These are phyloP conservation scores for Cetonia aurata DNA, from an alignment of 2,888 invertebrate genomes.

Conservation along the genomic window DNA sequence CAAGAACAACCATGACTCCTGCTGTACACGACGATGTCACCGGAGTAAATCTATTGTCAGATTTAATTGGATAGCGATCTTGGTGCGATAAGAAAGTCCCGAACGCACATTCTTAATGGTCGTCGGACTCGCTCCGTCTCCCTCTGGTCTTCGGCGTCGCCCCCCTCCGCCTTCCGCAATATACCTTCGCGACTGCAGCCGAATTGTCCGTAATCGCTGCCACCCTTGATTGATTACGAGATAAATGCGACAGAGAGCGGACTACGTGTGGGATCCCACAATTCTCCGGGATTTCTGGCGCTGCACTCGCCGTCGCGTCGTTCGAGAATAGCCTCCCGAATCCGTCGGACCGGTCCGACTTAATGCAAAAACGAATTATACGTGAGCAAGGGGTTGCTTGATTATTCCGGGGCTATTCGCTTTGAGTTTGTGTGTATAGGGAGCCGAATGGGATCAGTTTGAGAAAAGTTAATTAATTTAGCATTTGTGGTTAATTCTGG, in stretches of 20 bases:
- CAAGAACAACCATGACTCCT: conserved; percentile 30
- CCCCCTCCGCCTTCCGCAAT: conserved; percentile 46
- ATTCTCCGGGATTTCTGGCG: conserved; percentile 17
- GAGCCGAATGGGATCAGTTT: too few species aligned
- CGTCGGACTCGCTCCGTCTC: conserved; percentile 15
- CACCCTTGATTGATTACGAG: conserved; percentile 66
- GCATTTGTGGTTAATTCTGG: too few species aligned
- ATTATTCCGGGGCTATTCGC: too few species aligned
- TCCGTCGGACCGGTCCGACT: too few species aligned
- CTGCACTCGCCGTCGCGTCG: too few species aligned
- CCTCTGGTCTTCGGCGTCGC: conserved; percentile 47
- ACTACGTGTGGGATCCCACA: conserved; percentile 36
- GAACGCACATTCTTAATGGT: conserved; percentile 54
- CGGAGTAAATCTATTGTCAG: conserved; percentile 68
- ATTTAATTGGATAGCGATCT: conserved; percentile 70
- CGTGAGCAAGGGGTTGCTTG: too few species aligned
- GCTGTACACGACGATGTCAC: conserved; percentile 59
- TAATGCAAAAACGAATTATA: too few species aligned
- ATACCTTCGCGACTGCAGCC: conserved; percentile 49
- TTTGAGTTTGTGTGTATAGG: too few species aligned
- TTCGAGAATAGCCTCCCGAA: too few species aligned
- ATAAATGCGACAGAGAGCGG: conserved; percentile 56
- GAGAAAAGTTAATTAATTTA: too few species aligned
- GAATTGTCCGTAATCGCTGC: conserved; percentile 57
- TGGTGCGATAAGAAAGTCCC: conserved; percentile 61